Percentiles rank a stretch among this genome's conserved stretches.
Conservation (phyloP, 2,888 invertebrate species). For the Leucophenga maculata region DNA sequence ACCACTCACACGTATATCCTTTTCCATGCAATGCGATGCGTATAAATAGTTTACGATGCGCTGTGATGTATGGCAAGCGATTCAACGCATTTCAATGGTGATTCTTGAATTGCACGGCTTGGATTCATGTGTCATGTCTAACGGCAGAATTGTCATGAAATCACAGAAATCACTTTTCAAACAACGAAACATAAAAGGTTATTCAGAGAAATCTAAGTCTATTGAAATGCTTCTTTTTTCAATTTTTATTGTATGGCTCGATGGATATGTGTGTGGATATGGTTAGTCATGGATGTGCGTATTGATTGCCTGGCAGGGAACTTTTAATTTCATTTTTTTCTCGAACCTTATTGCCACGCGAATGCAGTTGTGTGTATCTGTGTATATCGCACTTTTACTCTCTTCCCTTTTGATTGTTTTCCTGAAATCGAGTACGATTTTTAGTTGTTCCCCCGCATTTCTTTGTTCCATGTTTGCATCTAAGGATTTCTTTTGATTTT, state of each 20-base stretch:
- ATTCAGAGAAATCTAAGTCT: conserved; percentile 57
- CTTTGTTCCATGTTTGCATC: not conserved
- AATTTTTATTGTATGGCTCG: conserved; percentile 29
- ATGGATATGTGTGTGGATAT: too few relatives aligned
- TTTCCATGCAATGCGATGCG: too few relatives aligned
- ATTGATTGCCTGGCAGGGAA: conserved; percentile 55
- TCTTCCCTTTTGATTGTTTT: not conserved
- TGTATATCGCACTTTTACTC: conserved; percentile 6
- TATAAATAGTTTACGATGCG: too few relatives aligned
- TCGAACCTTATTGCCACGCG: conserved; percentile 28
- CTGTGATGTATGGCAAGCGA: too few relatives aligned
- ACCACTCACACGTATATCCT: too few relatives aligned
- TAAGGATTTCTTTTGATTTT: conserved; percentile 12
- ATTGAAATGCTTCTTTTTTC: too few relatives aligned
- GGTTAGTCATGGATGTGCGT: conserved; percentile 25
- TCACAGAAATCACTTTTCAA: conserved; percentile 54
- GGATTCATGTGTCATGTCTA: conserved; percentile 15
- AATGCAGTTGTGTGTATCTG: conserved; percentile 5
- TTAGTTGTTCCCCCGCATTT: not conserved
- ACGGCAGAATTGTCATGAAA: conserved; percentile 43
- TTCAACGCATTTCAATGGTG: too few relatives aligned
- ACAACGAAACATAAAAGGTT: conserved; percentile 36
- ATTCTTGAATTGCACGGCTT: too few relatives aligned
- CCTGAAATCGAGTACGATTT: not conserved
- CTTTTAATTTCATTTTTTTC: conserved; percentile 36